Conservation (phyloP, 2,113 vertebrate species). For the Bubo blakistoni region DNA sequence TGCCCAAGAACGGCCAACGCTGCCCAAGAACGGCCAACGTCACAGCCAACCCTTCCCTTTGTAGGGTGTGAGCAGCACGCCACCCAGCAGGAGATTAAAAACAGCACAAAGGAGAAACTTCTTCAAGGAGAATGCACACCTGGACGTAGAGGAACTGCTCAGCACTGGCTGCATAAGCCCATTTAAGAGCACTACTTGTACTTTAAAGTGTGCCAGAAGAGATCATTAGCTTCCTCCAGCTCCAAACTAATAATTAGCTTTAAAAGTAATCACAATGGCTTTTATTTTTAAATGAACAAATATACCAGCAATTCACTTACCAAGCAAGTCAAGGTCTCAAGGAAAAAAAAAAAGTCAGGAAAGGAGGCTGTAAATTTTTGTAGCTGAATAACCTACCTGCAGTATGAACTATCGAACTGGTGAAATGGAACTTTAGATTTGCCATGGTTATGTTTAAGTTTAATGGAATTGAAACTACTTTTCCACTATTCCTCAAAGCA, state of each 20-base stretch:
- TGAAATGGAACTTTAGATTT: neutral
- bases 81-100: neutral
- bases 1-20: too few species aligned
- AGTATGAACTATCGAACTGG: neutral
- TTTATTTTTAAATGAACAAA: neutral
- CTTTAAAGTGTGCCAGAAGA: neutral
- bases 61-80: neutral
- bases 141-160: neutral
- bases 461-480: neutral
- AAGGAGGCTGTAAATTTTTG: neutral
- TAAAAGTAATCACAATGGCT: neutral
- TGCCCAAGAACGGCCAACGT: accelerated
- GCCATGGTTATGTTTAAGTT: neutral
- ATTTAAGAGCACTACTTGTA: neutral
- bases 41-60: neutral
- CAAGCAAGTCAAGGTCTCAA: neutral
- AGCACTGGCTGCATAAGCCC: neutral
- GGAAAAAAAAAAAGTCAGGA: neutral
- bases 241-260: neutral
- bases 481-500: neutral
- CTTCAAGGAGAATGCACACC: neutral
- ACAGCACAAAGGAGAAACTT: neutral
- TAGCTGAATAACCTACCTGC: neutral
- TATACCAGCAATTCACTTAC: neutral
- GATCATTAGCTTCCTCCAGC: neutral